Percentiles rank a stretch among this genome's conserved stretches.
These are phyloP conservation scores for Psittacula cyanocephala DNA, from an alignment of 2,113 vertebrate species.

Conservation along the genomic window DNA sequence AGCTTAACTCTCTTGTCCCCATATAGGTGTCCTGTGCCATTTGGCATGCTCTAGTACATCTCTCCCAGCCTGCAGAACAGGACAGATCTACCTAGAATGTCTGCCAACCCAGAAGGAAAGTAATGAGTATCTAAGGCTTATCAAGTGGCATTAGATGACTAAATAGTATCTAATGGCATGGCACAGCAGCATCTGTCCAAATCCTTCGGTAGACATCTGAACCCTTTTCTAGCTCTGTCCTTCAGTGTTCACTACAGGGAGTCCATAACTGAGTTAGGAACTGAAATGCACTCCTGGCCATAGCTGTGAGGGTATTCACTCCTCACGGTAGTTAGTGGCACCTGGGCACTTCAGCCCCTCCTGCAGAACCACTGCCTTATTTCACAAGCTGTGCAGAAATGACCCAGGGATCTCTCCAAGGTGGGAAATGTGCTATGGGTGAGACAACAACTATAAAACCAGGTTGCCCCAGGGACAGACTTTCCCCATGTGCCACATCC, in stretches of 20 bases:
- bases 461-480: too few relatives aligned
- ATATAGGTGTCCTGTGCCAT: background rate
- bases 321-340: too few relatives aligned
- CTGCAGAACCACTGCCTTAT: background rate
- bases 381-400: background rate
- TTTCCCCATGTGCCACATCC: background rate
- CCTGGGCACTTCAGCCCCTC: background rate
- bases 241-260: background rate
- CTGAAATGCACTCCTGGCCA: background rate
- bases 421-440: background rate
- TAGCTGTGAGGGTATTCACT: background rate
- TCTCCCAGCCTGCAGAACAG: background rate
- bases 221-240: background rate
- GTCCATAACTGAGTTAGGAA: background rate
- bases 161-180: background rate
- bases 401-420: background rate
- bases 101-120: background rate
- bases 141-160: background rate
- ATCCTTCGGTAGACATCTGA: background rate
- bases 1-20: background rate
- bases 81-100: background rate
- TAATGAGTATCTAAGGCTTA: background rate
- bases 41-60: background rate
- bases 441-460: background rate
- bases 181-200: background rate